Conservation (phyloP, 2,797 vertebrate species). For the Siniperca obscura region DNA sequence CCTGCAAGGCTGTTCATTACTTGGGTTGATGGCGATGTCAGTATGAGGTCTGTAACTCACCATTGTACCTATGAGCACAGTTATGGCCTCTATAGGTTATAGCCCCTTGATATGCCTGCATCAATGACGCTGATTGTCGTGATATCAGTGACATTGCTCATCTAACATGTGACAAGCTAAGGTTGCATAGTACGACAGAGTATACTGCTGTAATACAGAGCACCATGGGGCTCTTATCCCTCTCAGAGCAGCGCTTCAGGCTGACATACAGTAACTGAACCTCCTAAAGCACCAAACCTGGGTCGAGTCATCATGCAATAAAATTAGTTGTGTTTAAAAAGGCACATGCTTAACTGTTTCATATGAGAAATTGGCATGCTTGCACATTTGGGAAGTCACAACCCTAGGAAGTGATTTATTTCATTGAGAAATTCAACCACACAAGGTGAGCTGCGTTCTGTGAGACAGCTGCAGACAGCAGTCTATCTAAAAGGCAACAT, state of each 20-base stretch:
- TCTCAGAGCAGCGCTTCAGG: slow-evolving; percentile 61
- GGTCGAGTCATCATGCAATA: slow-evolving; percentile 32
- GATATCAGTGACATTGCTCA: slow-evolving; percentile 34
- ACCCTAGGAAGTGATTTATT: slow-evolving; percentile 22
- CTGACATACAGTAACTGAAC: slow-evolving; percentile 50
- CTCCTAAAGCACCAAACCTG: slow-evolving; percentile 31
- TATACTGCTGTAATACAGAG: slow-evolving; percentile 50
- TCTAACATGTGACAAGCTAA: slow-evolving; percentile 37
- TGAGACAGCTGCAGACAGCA: slow-evolving; percentile 18
- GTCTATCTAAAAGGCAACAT: slow-evolving; percentile 21
- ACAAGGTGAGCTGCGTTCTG: background rate
- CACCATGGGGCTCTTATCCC: slow-evolving; percentile 48
- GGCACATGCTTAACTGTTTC: slow-evolving; percentile 49
- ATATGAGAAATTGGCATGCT: slow-evolving; percentile 22
- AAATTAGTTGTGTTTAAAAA: slow-evolving; percentile 42
- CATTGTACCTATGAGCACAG: slow-evolving; percentile 22
- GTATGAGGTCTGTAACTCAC: slow-evolving; percentile 36
- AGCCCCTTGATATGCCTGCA: slow-evolving; percentile 19
- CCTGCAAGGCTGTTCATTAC: slow-evolving; percentile 7
- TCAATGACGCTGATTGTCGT: slow-evolving; percentile 24
- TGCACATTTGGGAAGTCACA: slow-evolving; percentile 20
- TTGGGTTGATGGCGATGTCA: background rate
- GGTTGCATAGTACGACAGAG: slow-evolving; percentile 35
- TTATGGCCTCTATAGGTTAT: slow-evolving; percentile 26
- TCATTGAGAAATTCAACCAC: slow-evolving; percentile 20